Evolutionary conservation across 2,797 vertebrate species (phyloP).

Genomic region (Chrysocyon brachyurus): DNA sequence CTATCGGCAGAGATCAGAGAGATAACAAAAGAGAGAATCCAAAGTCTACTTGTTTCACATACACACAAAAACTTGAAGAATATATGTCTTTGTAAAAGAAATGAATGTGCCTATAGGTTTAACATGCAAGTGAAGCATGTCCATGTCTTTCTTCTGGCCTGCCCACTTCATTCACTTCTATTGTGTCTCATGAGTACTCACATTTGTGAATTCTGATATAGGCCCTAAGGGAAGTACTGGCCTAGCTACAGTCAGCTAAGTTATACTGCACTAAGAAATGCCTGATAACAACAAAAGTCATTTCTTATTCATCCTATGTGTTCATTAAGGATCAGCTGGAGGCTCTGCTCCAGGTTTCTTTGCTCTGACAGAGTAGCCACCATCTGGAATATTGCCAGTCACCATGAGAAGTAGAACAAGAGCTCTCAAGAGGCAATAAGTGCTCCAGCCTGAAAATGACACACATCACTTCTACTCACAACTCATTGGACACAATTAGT

Average conservation of each 20-base stretch:
- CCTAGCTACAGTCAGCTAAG: background rate
- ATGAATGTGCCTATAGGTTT: background rate
- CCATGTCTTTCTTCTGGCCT: background rate
- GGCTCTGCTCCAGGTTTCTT: background rate
- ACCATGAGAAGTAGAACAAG: background rate
- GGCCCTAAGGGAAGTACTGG: background rate
- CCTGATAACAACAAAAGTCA: background rate
- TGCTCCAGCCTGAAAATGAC: background rate
- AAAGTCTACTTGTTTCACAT: background rate
- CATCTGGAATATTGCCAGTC: background rate
- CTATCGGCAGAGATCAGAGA: background rate
- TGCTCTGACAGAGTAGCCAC: background rate
- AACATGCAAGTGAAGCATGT: background rate
- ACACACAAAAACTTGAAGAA: background rate
- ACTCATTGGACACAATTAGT: background rate
- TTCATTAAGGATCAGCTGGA: background rate
- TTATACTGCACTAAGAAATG: slow-evolving; percentile 23
- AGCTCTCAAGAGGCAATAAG: background rate
- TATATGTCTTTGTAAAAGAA: background rate
- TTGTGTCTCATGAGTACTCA: background rate
- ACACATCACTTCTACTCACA: background rate
- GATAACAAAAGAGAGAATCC: background rate
- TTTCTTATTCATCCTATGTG: background rate
- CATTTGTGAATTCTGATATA: background rate
- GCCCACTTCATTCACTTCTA: background rate